Base-by-base conservation (phyloP, 2,797 vertebrate genomes). In the Sebastes elongatus region DNA sequence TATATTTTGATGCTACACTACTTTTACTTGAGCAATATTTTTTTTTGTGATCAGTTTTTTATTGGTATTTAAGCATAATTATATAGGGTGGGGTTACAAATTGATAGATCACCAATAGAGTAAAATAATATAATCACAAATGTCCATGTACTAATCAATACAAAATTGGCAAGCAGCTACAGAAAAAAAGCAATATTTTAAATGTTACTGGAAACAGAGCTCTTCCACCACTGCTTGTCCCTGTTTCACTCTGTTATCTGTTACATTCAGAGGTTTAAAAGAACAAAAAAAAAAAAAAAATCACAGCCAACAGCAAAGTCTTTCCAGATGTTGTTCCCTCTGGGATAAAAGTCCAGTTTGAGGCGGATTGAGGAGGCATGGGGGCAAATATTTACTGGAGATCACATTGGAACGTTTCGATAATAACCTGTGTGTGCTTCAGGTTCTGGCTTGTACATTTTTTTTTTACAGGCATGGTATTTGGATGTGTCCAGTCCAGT, bases 311-410 rank as follows among this genome's bases (percentile, higher is more conserved):
- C 66, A 64, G 27, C 53, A 62, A 82, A 82, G 22, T 52, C 57
- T 80, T 80, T 86, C 83, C 85, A 88, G 83, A 90, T 88, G 86
- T 87, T 78, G 30, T 38, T 66, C 49, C 80, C 35, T 67, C n/a
- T 33, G 57, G 23, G 33, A 74, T 60, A 27, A 49, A 63, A 76
- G 59, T 64, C 65, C 55, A 32, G 67, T 69, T 74, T 38, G n/a
- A n/a, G 27, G 65, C 72, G 46, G 72, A 63, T n/a, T 5, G 64
- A 62, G 2, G 52, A 32, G 13, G 14, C 62, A n/a, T 2, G 5
- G 8, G 8, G 35, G 16, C 35, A 13, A 35, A 64, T 10, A 32
- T 25, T 49, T n/a, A 32, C 49, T 30, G 30, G 4, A 20, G 13
- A 53, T 62, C 68, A 76, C 60, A 11, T 30, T 30, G n/a, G 11